Conservation (phyloP, 2,113 vertebrate genomes). For the Columba livia region DNA sequence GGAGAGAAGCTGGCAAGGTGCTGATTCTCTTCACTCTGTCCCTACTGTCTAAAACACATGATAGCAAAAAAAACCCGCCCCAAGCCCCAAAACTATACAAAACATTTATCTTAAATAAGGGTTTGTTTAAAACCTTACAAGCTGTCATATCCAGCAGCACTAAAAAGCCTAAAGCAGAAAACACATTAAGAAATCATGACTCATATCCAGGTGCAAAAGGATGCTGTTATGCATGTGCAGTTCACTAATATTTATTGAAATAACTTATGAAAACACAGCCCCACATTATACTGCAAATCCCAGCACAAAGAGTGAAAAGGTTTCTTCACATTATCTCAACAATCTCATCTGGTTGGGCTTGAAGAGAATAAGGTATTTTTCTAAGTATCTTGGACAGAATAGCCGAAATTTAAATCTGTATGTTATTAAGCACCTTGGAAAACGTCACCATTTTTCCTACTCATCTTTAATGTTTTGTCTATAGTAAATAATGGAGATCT, state of each 20-base stretch:
- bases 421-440: not conserved
- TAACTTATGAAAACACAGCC: not conserved
- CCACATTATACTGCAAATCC: not conserved
- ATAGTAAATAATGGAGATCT: not conserved
- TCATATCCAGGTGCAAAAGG: not conserved
- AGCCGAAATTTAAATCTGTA: not conserved
- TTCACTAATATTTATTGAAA: not conserved
- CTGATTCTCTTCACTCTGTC: not conserved
- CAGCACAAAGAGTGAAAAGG: not conserved
- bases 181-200: not conserved
- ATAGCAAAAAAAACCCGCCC: not conserved
- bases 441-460: not conserved
- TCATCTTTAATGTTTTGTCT: not conserved
- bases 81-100: not conserved
- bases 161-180: not conserved
- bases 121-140: conserved; percentile 1
- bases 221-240: not conserved
- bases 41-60: not conserved
- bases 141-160: not conserved
- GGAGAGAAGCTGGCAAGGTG: not conserved
- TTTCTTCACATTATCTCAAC: not conserved
- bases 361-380: not conserved
- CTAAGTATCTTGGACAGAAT: not conserved
- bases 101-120: not conserved
- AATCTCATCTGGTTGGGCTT: not conserved